These are phyloP conservation scores for Mus minutoides DNA, from an alignment of 2,797 vertebrate genomes.

Conservation along the genomic window DNA sequence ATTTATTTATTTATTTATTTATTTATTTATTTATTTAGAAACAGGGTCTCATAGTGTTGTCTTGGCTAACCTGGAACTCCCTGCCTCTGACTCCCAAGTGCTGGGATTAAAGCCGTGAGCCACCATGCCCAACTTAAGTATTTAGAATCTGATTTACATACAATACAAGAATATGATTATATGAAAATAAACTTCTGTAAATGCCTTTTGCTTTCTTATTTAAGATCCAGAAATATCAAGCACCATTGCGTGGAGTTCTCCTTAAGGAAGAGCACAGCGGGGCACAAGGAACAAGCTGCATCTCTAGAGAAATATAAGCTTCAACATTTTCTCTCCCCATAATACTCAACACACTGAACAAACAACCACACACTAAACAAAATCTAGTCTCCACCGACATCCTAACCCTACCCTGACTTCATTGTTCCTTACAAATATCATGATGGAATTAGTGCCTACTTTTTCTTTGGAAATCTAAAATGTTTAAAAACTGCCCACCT, in stretches of 20 bases:
- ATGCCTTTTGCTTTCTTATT: constrained; percentile 13
- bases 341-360: not conserved
- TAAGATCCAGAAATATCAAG: not conserved
- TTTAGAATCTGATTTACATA: constrained; percentile 39
- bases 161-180: constrained; percentile 13
- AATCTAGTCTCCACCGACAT: not conserved
- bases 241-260: not conserved
- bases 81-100: not conserved
- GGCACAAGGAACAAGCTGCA: not conserved
- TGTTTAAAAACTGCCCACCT: constrained; percentile 88
- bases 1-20: too few species aligned
- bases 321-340: not conserved
- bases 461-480: constrained; percentile 29
- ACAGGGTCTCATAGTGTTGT: not conserved
- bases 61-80: not conserved
- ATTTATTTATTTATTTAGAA: not conserved
- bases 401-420: not conserved
- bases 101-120: not conserved
- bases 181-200: not conserved
- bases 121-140: not conserved
- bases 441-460: not conserved
- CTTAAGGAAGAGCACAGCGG: not conserved
- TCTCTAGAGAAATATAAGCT: not conserved
- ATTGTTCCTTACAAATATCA: not conserved
- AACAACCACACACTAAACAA: not conserved